Evolutionary conservation across 1,140 invertebrate species (phyloP), one percentile per base, ranked within the genome.

Genomic region (Agrypnia vestita): DNA sequence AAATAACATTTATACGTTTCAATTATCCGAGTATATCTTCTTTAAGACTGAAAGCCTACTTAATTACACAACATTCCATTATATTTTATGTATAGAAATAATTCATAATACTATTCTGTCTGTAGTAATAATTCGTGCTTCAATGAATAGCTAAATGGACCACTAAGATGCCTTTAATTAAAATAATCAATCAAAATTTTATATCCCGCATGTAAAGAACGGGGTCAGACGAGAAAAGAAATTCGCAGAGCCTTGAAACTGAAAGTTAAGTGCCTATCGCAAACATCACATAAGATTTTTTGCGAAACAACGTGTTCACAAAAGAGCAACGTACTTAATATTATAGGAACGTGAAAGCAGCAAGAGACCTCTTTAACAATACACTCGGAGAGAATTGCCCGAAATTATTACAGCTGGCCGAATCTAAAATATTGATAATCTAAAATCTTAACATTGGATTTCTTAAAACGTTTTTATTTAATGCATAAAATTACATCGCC

Each of bases 161-260:
- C 51, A 51, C 25, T 13, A 10, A 77, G 74, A 56, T 67, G 69
- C 21, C 46, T 77, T 81, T 81, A 81, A 81, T 81, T 81, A 81
- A 81, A 81, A 81, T 77, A 81, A 81, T 81, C 79, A 81, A 81
- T 81, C 79, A 81, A 71, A 71, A 44, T n/a, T n/a, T n/a, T n/a
- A n/a, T n/a, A n/a, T n/a, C n/a, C n/a, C n/a, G n/a, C n/a, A n/a
- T 62, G 19, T 17, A 47, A 47, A 21, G 67, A 81, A 81, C 15
- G 74, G 61, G 81, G 81, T 82, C 81, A 82, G 51, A 71, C 44
- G 44, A 59, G 72, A 80, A 82, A 82, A 82, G 81, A 82, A 82
- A 82, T 82, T 82, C 75, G 81, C 81, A 13, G 25, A 17, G 78
- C 49, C 78, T 72, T 77, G 81, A 82, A 82, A 82, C 51, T 47